Conservation (phyloP, 2,888 invertebrate genomes). For the Cheilosia pagana region DNA sequence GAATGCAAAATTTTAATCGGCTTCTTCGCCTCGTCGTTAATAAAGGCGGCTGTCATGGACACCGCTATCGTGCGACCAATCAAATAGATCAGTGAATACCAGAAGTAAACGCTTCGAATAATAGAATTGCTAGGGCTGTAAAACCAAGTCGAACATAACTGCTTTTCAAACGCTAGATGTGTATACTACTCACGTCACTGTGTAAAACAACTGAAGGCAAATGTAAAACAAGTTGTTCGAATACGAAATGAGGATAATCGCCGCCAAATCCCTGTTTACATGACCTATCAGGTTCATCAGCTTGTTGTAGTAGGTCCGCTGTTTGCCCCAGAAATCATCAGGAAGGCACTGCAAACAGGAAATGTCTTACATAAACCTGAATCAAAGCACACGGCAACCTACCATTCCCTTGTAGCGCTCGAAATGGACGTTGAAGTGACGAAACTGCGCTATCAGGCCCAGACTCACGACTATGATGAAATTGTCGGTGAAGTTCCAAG, state of each 20-base stretch:
- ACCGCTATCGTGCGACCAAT: slow-evolving; percentile 83
- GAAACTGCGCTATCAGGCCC: slow-evolving; percentile 86
- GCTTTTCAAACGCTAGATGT: not conserved
- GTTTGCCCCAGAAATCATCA: slow-evolving; percentile 86
- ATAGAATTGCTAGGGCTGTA: slow-evolving; percentile 81
- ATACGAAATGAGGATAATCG: slow-evolving; percentile 87
- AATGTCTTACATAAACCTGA: slow-evolving; percentile 1
- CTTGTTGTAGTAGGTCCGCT: slow-evolving; percentile 86
- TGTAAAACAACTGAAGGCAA: slow-evolving; percentile 88
- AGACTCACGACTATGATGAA: slow-evolving; percentile 87
- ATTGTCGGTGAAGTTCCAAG: slow-evolving; percentile 89
- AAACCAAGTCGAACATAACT: not conserved
- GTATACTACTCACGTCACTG: slow-evolving; percentile 85
- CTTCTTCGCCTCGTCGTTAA: slow-evolving; percentile 84
- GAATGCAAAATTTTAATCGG: slow-evolving; percentile 84
- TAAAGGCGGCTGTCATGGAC: slow-evolving; percentile 83
- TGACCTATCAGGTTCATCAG: slow-evolving; percentile 84
- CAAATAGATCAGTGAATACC: slow-evolving; percentile 84
- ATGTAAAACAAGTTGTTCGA: slow-evolving; percentile 88
- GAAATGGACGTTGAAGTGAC: slow-evolving; percentile 84
- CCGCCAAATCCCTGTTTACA: slow-evolving; percentile 86
- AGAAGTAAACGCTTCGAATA: slow-evolving; percentile 83
- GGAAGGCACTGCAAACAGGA: slow-evolving; percentile 84
- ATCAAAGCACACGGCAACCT: slow-evolving; percentile 2
- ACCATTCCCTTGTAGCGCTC: slow-evolving; percentile 70